These are phyloP conservation scores for Dynastes tityus DNA, from an alignment of 2,888 invertebrate species.

Conservation along the genomic window DNA sequence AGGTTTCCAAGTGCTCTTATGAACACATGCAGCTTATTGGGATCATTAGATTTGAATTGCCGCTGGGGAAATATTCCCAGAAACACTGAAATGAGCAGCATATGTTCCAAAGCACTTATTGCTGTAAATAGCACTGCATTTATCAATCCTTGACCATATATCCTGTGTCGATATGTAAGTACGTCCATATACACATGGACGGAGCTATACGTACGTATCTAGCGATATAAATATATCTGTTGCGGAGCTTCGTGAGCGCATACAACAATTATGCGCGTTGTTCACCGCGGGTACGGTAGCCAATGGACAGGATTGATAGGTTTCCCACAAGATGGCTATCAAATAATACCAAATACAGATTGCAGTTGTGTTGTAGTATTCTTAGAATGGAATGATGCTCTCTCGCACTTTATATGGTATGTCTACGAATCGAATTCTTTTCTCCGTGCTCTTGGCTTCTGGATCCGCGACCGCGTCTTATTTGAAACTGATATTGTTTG, in stretches of 20 bases:
- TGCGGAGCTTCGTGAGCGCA: conserved; percentile 29
- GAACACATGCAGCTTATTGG: no score
- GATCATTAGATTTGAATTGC: background rate
- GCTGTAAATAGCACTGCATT: conserved; percentile 12
- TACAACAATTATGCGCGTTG: conserved; percentile 45
- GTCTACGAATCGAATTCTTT: conserved; percentile 59
- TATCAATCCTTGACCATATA: conserved; percentile 32
- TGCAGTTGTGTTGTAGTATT: conserved; percentile 59
- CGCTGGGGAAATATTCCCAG: background rate
- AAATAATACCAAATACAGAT: conserved; percentile 69
- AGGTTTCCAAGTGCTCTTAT: no score
- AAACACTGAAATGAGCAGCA: background rate
- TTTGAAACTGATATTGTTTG: conserved; percentile 20
- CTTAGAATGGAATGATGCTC: conserved; percentile 65
- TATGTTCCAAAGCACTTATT: conserved; percentile 18
- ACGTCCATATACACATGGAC: background rate
- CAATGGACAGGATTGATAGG: conserved; percentile 59
- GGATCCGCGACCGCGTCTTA: conserved; percentile 49
- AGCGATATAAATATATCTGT: conserved; percentile 39
- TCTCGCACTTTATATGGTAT: conserved; percentile 64
- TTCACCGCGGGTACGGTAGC: conserved; percentile 43
- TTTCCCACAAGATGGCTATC: conserved; percentile 69
- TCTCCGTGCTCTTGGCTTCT: conserved; percentile 43
- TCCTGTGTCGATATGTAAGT: background rate
- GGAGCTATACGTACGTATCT: background rate